Base-by-base conservation (phyloP, 1,140 invertebrate genomes). In the Sycobia sp. region DNA sequence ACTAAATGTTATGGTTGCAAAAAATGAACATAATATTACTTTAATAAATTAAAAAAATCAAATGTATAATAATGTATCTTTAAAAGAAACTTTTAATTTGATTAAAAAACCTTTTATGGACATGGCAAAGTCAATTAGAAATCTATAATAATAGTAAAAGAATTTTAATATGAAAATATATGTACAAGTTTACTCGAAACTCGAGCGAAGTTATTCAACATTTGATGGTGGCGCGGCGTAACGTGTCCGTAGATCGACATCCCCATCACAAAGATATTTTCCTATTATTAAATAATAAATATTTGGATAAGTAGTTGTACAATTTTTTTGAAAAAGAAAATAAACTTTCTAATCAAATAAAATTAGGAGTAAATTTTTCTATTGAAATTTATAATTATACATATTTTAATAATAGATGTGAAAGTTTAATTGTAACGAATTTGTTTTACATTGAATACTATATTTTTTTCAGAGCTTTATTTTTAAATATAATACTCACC, bases 221-320 rank as follows among this genome's bases (percentile, higher is more conserved):
- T 62, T 78, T 0, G 78, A 74, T 47, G 79, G 77, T 46, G 80
- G 77, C 25, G 77, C 79, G 41, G 79, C 78, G 46, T 81, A 81
- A 55, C 79, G 76, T 54, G 67, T 74, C 54, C 79, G 73, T 20
- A 75, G 70, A 68, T 88, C 86, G n/a, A 81, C 77, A 70, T 94
- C 91, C 62, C 91, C 90, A 82, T 95, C 92, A 81, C 93, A 95
- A 68, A 95, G 92, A 75, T 95, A 95, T 81, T 90, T 91, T 23
- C 90, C 89, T 90, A 62, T 50, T n/a, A n/a, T n/a, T 41, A 56
- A 67, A 72, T 67, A 49, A 22, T 38, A 49, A 32, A 34, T 43
- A 43, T n/a, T 43, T 14, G n/a, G n/a, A n/a, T n/a, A n/a, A n/a
- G n/a, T n/a, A n/a, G n/a, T n/a, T n/a, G n/a, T n/a, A n/a, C 39